Evolutionary conservation across 92 coral and sea anemone genomes (phyloP).

Genomic region (Chrysogorgia sp.): DNA sequence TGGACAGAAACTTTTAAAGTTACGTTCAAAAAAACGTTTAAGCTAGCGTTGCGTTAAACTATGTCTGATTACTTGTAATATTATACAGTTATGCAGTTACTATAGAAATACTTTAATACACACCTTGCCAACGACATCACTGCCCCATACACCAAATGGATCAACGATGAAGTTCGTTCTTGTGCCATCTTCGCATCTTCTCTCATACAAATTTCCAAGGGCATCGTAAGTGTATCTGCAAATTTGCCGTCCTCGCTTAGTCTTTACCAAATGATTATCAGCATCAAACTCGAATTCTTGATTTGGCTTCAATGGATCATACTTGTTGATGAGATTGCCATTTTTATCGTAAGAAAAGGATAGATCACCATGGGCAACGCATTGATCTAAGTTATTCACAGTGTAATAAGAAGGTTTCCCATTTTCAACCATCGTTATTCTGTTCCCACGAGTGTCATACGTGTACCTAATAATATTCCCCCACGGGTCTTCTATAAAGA

Average conservation of each 20-base stretch:
- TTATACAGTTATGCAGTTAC: no score
- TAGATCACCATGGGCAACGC: constrained; percentile 56
- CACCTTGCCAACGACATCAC: constrained; percentile 70
- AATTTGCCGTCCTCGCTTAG: constrained; percentile 36
- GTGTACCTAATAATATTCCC: constrained; percentile 51
- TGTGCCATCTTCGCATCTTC: constrained; percentile 58
- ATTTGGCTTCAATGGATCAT: constrained; percentile 55
- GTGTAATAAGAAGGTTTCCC: constrained; percentile 54
- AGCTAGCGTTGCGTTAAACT: no score
- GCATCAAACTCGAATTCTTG: constrained; percentile 63
- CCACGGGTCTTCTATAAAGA: constrained; percentile 58
- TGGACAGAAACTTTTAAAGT: no score
- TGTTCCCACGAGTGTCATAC: constrained; percentile 70
- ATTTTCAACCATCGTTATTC: constrained; percentile 44
- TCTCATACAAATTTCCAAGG: constrained; percentile 74
- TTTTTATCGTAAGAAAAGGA: constrained; percentile 67
- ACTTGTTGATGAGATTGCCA: constrained; percentile 67
- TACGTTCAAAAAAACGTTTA: no score
- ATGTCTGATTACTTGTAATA: no score
- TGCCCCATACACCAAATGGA: constrained; percentile 68
- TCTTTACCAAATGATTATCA: constrained; percentile 60
- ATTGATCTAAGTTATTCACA: constrained; percentile 66
- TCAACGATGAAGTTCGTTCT: constrained; percentile 69
- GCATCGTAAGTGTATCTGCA: constrained; percentile 65
- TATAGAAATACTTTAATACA: no score